Percentiles rank a stretch among this genome's conserved stretches.
phyloP scores from a whole-genome alignment of 2,888 invertebrate species.

The Mimachlamys varia region DNA sequence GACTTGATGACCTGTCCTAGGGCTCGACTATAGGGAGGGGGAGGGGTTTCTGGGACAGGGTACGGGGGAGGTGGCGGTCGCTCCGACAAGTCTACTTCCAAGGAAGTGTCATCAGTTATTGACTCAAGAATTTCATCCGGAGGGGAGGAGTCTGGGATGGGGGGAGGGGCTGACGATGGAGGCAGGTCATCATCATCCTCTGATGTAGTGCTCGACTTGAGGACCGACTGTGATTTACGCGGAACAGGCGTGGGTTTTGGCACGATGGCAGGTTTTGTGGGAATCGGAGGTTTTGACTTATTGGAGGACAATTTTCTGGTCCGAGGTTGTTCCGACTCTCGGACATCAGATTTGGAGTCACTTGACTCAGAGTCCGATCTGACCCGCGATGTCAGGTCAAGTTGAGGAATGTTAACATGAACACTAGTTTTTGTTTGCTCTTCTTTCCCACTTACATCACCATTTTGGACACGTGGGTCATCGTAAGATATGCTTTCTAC shows the following conservation, averaged over 20 bases:
- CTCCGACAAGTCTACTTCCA: slow-evolving; percentile 33
- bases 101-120: not conserved
- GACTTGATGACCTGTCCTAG: slow-evolving; percentile 40
- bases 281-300: slow-evolving; percentile 47
- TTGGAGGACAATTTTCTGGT: not conserved
- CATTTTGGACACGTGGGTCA: not conserved
- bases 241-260: slow-evolving; percentile 55
- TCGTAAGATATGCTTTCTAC: not conserved
- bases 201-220: slow-evolving; percentile 43
- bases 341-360: not conserved
- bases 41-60: slow-evolving; percentile 55
- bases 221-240: slow-evolving; percentile 49
- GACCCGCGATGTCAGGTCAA: not conserved
- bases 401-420: not conserved
- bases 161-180: slow-evolving; percentile 24
- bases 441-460: not conserved
- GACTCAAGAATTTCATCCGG: slow-evolving; percentile 32
- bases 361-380: not conserved
- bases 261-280: slow-evolving; percentile 40
- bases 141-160: slow-evolving; percentile 34
- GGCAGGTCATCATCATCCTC: slow-evolving; percentile 34
- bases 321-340: not conserved
- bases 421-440: not conserved
- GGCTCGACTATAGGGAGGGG: slow-evolving; percentile 54
- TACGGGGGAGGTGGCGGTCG: slow-evolving; percentile 53